Evolutionary conservation across 2,113 vertebrate genomes (phyloP), one percentile per base, ranked within the genome.

Genomic region (Tonatia bakeri): DNA sequence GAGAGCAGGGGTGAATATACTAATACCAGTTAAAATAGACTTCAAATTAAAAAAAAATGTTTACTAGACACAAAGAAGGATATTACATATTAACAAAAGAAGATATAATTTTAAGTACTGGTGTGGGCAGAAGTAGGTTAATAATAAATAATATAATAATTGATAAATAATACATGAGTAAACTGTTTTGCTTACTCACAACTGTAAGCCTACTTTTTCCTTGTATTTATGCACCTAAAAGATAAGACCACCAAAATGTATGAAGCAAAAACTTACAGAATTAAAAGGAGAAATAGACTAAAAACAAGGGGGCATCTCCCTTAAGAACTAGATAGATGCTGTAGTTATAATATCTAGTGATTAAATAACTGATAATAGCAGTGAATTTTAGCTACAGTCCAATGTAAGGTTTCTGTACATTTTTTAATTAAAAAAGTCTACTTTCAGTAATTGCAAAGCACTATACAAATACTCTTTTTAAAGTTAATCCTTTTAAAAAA

Each of bases 401-500:
- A 84, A 19, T 59, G 59, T 75, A 65, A 59, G 36, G 4, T 69
- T 94, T 90, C 38, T 69, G 26, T 77, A 83, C 33, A 36, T 69
- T 89, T 50, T 54, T 64, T 3, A 84, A 64, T 84, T 65, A 19
- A 45, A 85, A 61, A 81, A 69, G 47, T 80, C 28, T 61, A 64
- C 45, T 77, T 85, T 67, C 28, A 36, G 36, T 67, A 76, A 77
- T 77, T 67, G 56, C 47, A 77, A 77, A 86, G 31, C 65, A 47
- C 59, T 56, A 36, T 54, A 33, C 26, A 65, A 61, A 75, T 75
- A 92, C 75, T 84, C 43, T 91, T 69, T 85, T 59, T 87, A 45
- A 85, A 86, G 22, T 73, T 81, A 87, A 72, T 81, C 22, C 43
- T 54, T 86, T 86, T 52, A 54, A 94, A 90, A 90, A 90, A 87